A percentile compares a stretch with the other conserved stretches of the same genome.
These are phyloP conservation scores for Melinopterus prodromus DNA, from an alignment of 2,888 invertebrate species.

Conservation along the genomic window DNA sequence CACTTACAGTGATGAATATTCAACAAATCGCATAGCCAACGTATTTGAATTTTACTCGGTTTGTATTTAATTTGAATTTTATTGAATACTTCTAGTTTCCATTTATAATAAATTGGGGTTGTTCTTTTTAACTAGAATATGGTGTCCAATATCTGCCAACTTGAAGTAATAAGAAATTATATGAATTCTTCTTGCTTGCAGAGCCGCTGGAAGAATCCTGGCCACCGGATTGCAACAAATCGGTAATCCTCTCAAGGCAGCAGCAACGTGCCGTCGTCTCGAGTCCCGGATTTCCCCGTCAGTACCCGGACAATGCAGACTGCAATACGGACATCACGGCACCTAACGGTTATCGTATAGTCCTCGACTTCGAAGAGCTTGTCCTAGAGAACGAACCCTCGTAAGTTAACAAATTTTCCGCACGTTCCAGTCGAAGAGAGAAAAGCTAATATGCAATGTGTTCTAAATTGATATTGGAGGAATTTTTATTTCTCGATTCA, in stretches of 20 bases:
- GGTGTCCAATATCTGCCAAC: not conserved
- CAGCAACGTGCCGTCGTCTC: conserved; percentile 74
- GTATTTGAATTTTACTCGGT: too few species aligned
- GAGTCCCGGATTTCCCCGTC: conserved; percentile 82
- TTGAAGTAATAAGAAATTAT: not conserved
- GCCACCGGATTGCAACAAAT: conserved; percentile 72
- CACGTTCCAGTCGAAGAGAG: not conserved
- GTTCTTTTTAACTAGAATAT: not conserved
- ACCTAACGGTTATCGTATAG: conserved; percentile 73
- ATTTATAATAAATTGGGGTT: too few species aligned
- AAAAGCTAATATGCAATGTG: not conserved
- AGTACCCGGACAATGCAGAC: conserved; percentile 78
- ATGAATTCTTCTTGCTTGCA: conserved; percentile 46
- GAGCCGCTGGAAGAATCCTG: conserved; percentile 61
- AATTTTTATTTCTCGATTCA: too few species aligned
- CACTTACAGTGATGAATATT: too few species aligned
- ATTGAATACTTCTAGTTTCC: too few species aligned
- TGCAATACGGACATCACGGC: conserved; percentile 77
- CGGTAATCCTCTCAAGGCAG: conserved; percentile 70
- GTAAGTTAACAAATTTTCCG: conserved; percentile 61
- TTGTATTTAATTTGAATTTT: too few species aligned
- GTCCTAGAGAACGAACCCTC: conserved; percentile 80
- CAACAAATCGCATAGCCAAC: too few species aligned
- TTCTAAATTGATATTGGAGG: not conserved
- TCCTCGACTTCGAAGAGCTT: conserved; percentile 79